Evolutionary conservation across 1,140 invertebrate genomes (phyloP), one percentile per base, ranked within the genome.

Genomic region (Centruroides vittatus): DNA sequence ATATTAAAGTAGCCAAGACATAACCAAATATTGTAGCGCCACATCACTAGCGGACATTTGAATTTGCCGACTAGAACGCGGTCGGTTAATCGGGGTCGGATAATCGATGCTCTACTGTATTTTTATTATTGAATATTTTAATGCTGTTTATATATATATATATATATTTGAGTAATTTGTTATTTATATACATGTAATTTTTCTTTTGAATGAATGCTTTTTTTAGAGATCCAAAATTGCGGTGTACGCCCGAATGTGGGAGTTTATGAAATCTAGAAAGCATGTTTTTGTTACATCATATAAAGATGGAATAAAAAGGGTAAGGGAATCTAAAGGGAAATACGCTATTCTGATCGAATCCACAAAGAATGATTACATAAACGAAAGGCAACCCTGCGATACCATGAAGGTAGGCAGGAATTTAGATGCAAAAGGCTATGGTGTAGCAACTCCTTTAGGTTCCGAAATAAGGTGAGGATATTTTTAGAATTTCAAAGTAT

Each of bases 261-360:
- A 92, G 68, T 94, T 89, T 68, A 96, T 97, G 93, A 86, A 85
- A 66, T 81, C 85, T 10, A 76, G 84, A 65, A 86, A 86, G 66
- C 81, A 89, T 69, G 86, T 90, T 36, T 91, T 93, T 68, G 86
- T 90, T 0, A 76, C 78, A 61, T 82, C 82, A 3, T 91, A 93
- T 70, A 85, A 86, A 60, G 88, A 92, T 71, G 90, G 90, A 7
- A 90, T 93, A 62, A 76, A 80, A 60, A 76, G 85, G 61, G 90
- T 93, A 46, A 74, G 89, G 57, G 82, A 79, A 59, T 89, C 86
- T 61, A 90, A 90, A 78, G 81, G 82, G 52, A 93, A 95, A 74
- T 97, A 93, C 74, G 93, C 93, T n/a, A 83, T 95, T 66, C 77
- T 97, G 4, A 83, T 96, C 57, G 93, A 97, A 77, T 93, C 90